These are phyloP conservation scores for Ascaphus truei DNA, from an alignment of 2,113 vertebrate species.

Conservation along the genomic window DNA sequence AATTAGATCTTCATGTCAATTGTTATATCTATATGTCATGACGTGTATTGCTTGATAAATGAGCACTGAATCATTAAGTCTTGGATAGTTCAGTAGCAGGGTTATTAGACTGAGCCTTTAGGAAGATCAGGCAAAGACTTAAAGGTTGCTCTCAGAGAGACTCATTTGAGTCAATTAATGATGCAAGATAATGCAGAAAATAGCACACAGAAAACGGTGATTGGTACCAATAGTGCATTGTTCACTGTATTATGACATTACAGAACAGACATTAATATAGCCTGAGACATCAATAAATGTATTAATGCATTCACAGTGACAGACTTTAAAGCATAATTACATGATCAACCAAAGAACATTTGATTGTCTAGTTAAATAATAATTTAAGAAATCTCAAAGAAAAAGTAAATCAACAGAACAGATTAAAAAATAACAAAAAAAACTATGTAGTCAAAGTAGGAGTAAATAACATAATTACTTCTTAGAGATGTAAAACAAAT, in stretches of 20 bases:
- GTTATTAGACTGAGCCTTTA: constrained; percentile 15
- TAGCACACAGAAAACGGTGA: too few relatives aligned
- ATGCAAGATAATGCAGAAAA: background rate
- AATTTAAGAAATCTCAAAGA: background rate
- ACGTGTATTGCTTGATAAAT: constrained; percentile 40
- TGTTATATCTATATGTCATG: constrained; percentile 19
- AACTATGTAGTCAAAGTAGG: constrained; percentile 8
- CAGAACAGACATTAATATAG: too few relatives aligned
- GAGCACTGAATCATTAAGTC: constrained; percentile 24
- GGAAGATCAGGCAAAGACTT: constrained; percentile 8
- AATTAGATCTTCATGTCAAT: constrained; percentile 40
- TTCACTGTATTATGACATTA: too few relatives aligned
- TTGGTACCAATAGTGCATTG: too few relatives aligned
- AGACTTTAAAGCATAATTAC: too few relatives aligned
- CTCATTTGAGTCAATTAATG: background rate
- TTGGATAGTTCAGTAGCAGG: constrained; percentile 7
- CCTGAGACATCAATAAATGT: too few relatives aligned
- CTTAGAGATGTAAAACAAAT: background rate
- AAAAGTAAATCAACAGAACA: background rate
- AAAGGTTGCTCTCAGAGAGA: constrained; percentile 16
- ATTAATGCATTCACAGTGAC: too few relatives aligned
- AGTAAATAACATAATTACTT: background rate
- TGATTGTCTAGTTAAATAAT: background rate
- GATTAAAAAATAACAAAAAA: too few relatives aligned
- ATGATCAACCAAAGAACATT: background rate